phyloP scores from a whole-genome alignment of 2,888 invertebrate genomes.

The Lymantria dispar region DNA sequence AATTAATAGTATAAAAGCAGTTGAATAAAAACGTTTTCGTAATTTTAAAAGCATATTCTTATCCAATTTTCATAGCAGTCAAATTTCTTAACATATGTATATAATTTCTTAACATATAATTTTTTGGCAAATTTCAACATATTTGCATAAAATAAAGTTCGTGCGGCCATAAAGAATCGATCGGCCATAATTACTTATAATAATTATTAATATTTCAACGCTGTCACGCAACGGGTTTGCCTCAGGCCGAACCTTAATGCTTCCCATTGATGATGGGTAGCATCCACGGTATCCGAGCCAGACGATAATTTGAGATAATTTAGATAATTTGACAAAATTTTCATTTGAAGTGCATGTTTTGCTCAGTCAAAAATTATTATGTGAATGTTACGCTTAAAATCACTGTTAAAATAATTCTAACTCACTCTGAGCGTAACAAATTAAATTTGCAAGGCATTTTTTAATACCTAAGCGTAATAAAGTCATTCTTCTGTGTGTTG shows the following conservation, averaged over 20 bases:
- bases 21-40: slow-evolving; percentile 7
- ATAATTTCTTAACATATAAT: slow-evolving; percentile 15
- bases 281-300: slow-evolving; percentile 55
- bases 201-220: slow-evolving; percentile 68
- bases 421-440: slow-evolving; percentile 30
- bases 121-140: slow-evolving; percentile 38
- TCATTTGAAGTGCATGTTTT: slow-evolving; percentile 68
- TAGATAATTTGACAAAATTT: slow-evolving; percentile 75
- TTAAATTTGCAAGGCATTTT: no score
- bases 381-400: slow-evolving; percentile 51
- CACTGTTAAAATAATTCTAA: slow-evolving; percentile 51
- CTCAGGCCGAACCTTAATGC: slow-evolving; percentile 54
- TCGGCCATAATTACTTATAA: slow-evolving; percentile 54
- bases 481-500: no score
- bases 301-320: slow-evolving; percentile 78
- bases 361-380: slow-evolving; percentile 57
- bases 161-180: slow-evolving; percentile 39
- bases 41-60: no score
- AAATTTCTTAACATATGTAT: neutral
- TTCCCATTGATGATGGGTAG: slow-evolving; percentile 56
- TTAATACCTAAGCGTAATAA: no score
- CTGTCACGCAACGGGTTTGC: slow-evolving; percentile 64
- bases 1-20: neutral
- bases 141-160: slow-evolving; percentile 45
- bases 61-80: slow-evolving; percentile 12